Evolutionary conservation across 2,113 vertebrate species (phyloP).

Genomic region (Calidris pygmaea): DNA sequence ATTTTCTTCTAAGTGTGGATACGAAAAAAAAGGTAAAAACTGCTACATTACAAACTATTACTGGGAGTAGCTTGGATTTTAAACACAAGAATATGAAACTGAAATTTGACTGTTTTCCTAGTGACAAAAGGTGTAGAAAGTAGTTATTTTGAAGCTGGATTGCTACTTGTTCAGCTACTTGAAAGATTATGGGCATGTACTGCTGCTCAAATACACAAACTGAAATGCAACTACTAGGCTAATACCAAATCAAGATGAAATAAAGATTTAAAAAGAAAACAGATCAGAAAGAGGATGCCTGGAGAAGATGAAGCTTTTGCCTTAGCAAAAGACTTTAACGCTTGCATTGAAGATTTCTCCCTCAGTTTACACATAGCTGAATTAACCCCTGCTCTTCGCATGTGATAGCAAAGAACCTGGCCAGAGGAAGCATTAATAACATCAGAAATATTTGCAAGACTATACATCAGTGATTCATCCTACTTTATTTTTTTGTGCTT

Average conservation of each 20-base stretch:
- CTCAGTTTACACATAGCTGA: neutral
- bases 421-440: neutral
- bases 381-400: neutral
- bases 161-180: neutral
- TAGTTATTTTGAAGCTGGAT: neutral
- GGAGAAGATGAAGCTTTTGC: neutral
- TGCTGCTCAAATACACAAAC: neutral
- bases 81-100: neutral
- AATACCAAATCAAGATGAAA: neutral
- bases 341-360: neutral
- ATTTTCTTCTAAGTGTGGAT: neutral
- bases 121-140: neutral
- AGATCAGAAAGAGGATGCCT: neutral
- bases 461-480: neutral
- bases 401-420: neutral
- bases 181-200: neutral
- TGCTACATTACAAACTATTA: neutral
- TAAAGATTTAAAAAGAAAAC: neutral
- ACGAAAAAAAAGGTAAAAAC: neutral
- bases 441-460: neutral
- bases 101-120: neutral
- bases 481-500: constrained; percentile 46
- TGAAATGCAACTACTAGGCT: neutral
- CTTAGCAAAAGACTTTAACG: neutral
- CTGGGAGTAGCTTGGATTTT: neutral